Evolutionary conservation across 2,113 vertebrate species (phyloP).

Genomic region (Chitala chitala): DNA sequence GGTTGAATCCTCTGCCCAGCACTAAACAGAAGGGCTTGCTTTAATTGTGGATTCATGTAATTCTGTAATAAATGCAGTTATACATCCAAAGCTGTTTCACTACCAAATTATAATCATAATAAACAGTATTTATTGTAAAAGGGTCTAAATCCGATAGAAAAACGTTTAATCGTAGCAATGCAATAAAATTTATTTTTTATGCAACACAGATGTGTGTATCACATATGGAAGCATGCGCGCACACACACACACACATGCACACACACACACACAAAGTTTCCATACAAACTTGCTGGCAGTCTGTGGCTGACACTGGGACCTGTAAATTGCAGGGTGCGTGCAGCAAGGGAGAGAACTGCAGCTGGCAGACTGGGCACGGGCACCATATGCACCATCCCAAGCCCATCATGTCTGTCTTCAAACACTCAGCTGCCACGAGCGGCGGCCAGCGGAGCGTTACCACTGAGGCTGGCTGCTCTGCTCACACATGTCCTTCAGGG

Average conservation of each 20-base stretch:
- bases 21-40: too few species aligned
- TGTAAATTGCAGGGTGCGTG: background rate
- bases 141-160: too few species aligned
- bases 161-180: too few species aligned
- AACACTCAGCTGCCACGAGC: slow-evolving; percentile 13
- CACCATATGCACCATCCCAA: slow-evolving; percentile 27
- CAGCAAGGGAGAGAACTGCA: background rate
- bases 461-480: background rate
- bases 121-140: too few species aligned
- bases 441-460: slow-evolving; percentile 14
- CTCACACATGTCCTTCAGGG: background rate
- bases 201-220: background rate
- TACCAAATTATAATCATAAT: too few species aligned
- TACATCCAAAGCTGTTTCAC: too few species aligned
- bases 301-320: background rate
- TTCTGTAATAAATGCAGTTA: too few species aligned
- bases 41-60: too few species aligned
- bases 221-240: background rate
- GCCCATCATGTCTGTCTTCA: slow-evolving; percentile 22
- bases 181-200: too few species aligned
- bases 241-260: background rate
- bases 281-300: background rate
- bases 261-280: background rate
- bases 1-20: too few species aligned
- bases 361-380: slow-evolving; percentile 16